Conservation (phyloP, 2,113 vertebrate species). For the Monopterus albus region DNA sequence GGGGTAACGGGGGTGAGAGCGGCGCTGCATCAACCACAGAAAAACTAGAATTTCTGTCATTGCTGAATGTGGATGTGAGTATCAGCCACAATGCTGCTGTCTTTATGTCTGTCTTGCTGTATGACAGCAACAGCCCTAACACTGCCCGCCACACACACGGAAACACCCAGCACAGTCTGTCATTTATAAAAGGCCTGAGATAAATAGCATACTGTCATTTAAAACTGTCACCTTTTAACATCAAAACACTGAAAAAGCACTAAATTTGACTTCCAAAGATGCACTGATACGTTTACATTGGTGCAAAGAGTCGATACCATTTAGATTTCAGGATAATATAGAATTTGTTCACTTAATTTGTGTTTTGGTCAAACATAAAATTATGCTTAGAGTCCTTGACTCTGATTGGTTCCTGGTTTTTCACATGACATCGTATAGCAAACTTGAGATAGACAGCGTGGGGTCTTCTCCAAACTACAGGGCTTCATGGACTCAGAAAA, state of each 20-base stretch:
- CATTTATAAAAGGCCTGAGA: conserved; percentile 23
- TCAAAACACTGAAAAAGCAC: neutral
- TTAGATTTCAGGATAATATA: no score
- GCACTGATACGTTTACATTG: no score
- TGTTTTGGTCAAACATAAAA: neutral
- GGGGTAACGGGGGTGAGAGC: neutral
- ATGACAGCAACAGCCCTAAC: neutral
- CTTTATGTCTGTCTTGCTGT: neutral
- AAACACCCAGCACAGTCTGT: conserved; percentile 14
- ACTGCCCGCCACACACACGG: neutral
- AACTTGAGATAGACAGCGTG: no score
- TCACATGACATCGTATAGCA: neutral
- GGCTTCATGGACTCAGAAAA: neutral
- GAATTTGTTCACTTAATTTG: no score
- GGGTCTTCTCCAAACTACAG: neutral
- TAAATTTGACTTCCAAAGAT: neutral
- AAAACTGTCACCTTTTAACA: conserved; percentile 5
- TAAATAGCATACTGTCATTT: conserved; percentile 1
- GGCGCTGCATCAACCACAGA: conserved; percentile 14
- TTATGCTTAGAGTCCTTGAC: no score
- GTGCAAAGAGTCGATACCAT: no score
- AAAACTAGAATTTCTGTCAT: neutral
- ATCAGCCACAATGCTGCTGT: neutral
- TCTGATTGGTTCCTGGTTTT: neutral
- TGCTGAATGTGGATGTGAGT: conserved; percentile 15